Evolutionary conservation across 2,797 vertebrate species (phyloP).

Genomic region (Lithobates pipiens): DNA sequence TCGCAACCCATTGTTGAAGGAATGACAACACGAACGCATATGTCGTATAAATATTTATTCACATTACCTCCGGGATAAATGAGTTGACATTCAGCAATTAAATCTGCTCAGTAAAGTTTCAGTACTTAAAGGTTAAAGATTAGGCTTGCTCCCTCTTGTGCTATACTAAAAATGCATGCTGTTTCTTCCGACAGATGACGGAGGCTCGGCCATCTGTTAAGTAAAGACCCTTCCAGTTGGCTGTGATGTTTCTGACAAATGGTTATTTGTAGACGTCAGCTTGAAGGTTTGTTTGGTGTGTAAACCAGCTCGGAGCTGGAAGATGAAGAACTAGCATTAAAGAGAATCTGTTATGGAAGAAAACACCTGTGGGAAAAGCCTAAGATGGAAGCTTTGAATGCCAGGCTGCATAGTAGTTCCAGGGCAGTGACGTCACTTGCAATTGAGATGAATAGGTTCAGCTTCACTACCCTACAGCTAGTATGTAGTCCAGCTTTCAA

Average conservation of each 20-base stretch:
- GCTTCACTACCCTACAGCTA: no score
- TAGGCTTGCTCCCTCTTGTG: constrained; percentile 76
- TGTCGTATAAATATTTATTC: constrained; percentile 70
- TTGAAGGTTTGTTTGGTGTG: constrained; percentile 32
- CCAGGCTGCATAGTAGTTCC: no score
- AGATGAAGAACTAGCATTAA: not conserved
- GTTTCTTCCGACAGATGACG: constrained; percentile 72
- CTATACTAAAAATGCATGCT: constrained; percentile 73
- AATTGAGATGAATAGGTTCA: no score
- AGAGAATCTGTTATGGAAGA: not conserved
- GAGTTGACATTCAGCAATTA: constrained; percentile 69
- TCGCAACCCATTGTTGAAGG: constrained; percentile 62
- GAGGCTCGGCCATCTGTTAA: constrained; percentile 71
- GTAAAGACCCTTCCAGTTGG: constrained; percentile 66
- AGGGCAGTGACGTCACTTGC: no score
- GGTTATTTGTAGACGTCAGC: constrained; percentile 53
- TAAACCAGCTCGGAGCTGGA: constrained; percentile 17
- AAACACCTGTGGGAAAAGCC: not conserved
- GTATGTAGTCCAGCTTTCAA: no score
- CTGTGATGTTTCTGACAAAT: constrained; percentile 64
- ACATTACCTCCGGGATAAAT: constrained; percentile 62
- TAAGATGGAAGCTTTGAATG: no score
- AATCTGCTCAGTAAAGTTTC: constrained; percentile 67
- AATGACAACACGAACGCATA: constrained; percentile 64
- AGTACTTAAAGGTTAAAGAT: constrained; percentile 77